Evolutionary conservation across 2,888 invertebrate species (phyloP).

Genomic region (Epistrophe eligans): DNA sequence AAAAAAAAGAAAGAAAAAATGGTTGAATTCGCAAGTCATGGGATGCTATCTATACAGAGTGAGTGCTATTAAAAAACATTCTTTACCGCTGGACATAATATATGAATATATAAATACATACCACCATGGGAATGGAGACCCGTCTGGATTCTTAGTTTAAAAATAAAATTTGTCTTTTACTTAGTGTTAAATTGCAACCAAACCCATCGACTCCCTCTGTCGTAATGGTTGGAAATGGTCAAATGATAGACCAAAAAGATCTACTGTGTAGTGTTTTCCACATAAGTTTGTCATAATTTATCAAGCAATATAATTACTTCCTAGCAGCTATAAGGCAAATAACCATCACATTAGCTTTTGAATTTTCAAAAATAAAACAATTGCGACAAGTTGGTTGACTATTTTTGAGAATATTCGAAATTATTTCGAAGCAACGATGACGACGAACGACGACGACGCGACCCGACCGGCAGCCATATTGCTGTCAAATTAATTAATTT

Average conservation of each 20-base stretch:
- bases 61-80: not conserved
- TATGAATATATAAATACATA: no score
- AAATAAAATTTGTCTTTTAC: not conserved
- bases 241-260: not conserved
- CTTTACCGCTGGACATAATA: not conserved
- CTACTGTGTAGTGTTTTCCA: not conserved
- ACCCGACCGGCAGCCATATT: not conserved
- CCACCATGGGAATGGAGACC: not conserved
- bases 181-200: not conserved
- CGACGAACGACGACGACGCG: no score
- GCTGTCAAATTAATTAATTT: not conserved
- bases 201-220: not conserved
- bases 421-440: not conserved
- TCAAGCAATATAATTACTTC: slow-evolving; percentile 3
- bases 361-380: not conserved
- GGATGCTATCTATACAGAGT: slow-evolving; percentile 27
- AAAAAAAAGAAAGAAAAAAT: slow-evolving; percentile 18
- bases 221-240: no score
- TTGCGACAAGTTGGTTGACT: slow-evolving; percentile 6
- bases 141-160: not conserved
- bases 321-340: not conserved
- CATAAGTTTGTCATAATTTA: slow-evolving; percentile 26
- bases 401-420: not conserved
- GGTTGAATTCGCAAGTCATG: slow-evolving; percentile 29
- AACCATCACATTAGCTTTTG: not conserved